Conservation (phyloP, 2,888 invertebrate species). For the Antheraea assamensis region DNA sequence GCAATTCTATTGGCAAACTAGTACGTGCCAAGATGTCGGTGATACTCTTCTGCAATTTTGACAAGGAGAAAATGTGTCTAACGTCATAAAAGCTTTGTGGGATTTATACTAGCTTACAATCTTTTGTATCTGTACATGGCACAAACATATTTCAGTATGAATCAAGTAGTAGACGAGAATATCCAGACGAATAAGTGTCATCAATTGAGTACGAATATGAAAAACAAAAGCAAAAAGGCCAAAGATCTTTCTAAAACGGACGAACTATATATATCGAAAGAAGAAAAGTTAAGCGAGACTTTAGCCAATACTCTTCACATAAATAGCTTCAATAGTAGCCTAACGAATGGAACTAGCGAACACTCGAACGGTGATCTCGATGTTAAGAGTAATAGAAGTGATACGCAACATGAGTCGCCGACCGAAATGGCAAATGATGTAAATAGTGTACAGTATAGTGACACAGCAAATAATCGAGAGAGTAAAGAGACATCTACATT, state of each 20-base stretch:
- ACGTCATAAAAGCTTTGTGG: constrained; percentile 58
- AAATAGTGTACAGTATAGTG: constrained; percentile 73
- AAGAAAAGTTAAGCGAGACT: constrained; percentile 65
- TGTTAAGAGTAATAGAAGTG: constrained; percentile 45
- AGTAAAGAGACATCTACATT: constrained; percentile 40
- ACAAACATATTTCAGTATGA: constrained; percentile 73
- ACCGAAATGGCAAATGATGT: constrained; percentile 55
- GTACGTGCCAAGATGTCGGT: constrained; percentile 77
- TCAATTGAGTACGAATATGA: constrained; percentile 67
- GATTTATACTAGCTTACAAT: constrained; percentile 62
- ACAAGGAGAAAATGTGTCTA: constrained; percentile 71
- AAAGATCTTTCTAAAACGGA: constrained; percentile 72
- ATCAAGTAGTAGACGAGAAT: constrained; percentile 69
- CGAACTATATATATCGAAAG: constrained; percentile 63
- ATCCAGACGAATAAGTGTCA: constrained; percentile 70
- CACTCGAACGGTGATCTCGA: constrained; percentile 60
- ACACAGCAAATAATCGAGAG: constrained; percentile 45
- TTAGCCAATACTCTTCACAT: constrained; percentile 73
- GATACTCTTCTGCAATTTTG: constrained; percentile 74
- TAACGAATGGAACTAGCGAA: constrained; percentile 75
- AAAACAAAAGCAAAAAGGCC: constrained; percentile 77
- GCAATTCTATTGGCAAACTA: constrained; percentile 50
- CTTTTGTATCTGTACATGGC: constrained; percentile 73
- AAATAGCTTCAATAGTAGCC: constrained; percentile 69
- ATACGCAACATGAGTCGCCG: constrained; percentile 48